These are phyloP conservation scores for Tragelaphus strepsiceros DNA, from an alignment of 2,113 vertebrate species.

Conservation along the genomic window DNA sequence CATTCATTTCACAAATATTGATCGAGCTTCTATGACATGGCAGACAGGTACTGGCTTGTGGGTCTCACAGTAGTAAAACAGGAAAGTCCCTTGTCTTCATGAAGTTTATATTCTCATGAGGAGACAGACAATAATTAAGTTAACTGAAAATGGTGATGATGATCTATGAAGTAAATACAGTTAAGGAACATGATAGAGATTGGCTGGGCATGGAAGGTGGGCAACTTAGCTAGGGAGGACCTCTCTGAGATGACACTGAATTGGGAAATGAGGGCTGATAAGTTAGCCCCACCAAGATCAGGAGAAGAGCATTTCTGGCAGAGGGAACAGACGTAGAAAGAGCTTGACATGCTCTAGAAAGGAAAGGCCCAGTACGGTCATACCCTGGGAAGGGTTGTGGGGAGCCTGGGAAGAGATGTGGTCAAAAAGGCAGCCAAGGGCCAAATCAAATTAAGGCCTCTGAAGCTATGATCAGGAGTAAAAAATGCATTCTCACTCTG, in stretches of 20 bases:
- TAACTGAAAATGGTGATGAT: neutral
- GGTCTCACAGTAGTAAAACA: neutral
- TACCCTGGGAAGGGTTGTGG: neutral
- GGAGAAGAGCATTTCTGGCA: neutral
- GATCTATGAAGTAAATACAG: neutral
- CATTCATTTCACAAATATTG: neutral
- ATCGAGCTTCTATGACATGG: neutral
- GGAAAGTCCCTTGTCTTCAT: neutral
- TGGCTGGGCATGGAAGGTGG: neutral
- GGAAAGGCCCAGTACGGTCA: neutral
- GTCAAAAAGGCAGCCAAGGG: neutral
- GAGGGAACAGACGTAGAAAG: neutral
- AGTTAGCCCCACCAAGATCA: neutral
- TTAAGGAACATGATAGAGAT: neutral
- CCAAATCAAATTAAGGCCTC: neutral
- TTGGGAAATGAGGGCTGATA: neutral
- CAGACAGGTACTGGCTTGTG: neutral
- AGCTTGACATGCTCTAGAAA: neutral
- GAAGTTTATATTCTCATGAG: neutral
- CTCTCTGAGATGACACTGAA: neutral
- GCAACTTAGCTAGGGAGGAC: neutral
- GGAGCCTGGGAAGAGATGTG: neutral
- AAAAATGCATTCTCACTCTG: neutral
- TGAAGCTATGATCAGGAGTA: neutral
- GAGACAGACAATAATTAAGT: neutral